Evolutionary conservation across 2,113 vertebrate genomes (phyloP).

Genomic region (Peromyscus polionotus): DNA sequence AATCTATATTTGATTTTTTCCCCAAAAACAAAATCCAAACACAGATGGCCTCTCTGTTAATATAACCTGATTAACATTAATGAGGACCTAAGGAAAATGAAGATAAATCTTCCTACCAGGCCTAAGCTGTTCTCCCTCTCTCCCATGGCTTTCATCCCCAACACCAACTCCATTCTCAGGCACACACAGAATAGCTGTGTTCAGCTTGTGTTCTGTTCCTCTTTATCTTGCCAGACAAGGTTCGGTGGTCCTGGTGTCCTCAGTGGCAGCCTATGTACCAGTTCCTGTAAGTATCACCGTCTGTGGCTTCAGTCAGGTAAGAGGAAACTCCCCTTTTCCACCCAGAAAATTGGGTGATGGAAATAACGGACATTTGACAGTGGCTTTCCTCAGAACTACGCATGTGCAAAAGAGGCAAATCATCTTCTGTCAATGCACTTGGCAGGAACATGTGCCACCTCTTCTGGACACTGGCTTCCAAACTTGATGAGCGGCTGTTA

Average conservation of each 20-base stretch:
- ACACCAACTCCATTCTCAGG: neutral
- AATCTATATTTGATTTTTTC: neutral
- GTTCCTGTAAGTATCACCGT: conserved; percentile 83
- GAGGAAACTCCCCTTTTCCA: neutral
- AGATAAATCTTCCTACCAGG: neutral
- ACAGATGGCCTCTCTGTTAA: neutral
- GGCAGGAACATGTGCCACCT: neutral
- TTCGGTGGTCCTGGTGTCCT: conserved; percentile 91
- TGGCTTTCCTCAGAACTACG: neutral
- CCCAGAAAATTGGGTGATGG: neutral
- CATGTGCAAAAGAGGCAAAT: neutral
- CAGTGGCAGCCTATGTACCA: conserved; percentile 89
- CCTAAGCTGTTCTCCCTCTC: neutral
- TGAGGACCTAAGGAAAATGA: neutral
- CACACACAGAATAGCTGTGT: neutral
- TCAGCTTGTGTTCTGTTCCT: neutral
- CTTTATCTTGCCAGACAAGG: conserved; percentile 86
- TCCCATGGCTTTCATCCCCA: neutral
- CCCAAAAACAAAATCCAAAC: neutral
- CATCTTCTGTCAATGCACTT: neutral
- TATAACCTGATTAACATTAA: neutral
- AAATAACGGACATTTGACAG: neutral
- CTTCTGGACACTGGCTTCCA: neutral
- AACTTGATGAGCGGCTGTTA: neutral
- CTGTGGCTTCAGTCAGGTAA: neutral